Base-by-base conservation (phyloP, 2,888 invertebrate genomes). In the Enoplolaimus lenunculus region DNA sequence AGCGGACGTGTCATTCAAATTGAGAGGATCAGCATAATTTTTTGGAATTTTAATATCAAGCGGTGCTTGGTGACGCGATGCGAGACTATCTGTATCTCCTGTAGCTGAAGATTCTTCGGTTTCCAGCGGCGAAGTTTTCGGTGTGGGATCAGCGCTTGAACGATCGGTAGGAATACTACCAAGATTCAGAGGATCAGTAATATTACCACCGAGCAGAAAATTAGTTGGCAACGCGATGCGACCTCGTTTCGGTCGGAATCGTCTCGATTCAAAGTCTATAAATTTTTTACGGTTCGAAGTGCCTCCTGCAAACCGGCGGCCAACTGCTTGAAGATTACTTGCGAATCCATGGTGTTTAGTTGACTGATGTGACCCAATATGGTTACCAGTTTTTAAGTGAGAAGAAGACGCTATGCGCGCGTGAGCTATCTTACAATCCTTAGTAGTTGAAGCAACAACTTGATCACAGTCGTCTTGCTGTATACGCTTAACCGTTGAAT, bases 121-220 rank as follows among this genome's bases (percentile, higher is more conserved):
- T 13, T 7, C 45, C 45, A 21, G 7, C 21, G 90, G 90, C 59
- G 89, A 89, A 70, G 91, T 89, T 78, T 91, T 82, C 0, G 94
- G 94, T 71, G 93, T 93, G 34, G 91, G 91, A 78, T 90, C 89
- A 69, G 93, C 93, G 26, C 93, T 93, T 0, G 89, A 88, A n/a
- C 68, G 34, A 28, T 34, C 21, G 60, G 80, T 90, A 77, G 64
- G 64, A 62, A 95, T 85, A 79, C 93, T 92, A 79, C 91, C 92
- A 73, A 95, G 83, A 83, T 95, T 95, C 65, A 95, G 83, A 0
- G 94, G 95, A 84, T 95, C 95, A 75, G 89, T 89, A 75, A 93
- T 93, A 81, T 92, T 94, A 7, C 94, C 95, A 64, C 94, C 95
- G 1, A 94, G 85, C 1, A 92, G 83, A 82, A 95, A 94, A 81